These are phyloP conservation scores for Glaucomys volans DNA, from an alignment of 2,113 vertebrate species.

Conservation along the genomic window DNA sequence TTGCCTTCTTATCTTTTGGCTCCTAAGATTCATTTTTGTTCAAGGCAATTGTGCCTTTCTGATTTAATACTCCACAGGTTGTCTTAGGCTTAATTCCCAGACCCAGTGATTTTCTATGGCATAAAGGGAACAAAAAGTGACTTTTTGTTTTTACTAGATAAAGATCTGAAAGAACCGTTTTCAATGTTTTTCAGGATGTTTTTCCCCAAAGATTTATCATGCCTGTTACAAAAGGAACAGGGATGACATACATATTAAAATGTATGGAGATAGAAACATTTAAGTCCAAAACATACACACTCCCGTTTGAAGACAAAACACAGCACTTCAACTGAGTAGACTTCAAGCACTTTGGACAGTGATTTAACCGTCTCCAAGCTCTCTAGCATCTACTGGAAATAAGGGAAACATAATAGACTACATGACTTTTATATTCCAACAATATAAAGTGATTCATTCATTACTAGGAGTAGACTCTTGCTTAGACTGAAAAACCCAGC, in stretches of 20 bases:
- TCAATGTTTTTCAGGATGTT: not conserved
- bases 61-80: not conserved
- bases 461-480: not conserved
- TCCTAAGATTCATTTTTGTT: not conserved
- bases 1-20: not conserved
- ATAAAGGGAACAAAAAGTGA: not conserved
- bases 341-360: not conserved
- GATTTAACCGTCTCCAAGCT: not conserved
- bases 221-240: slow-evolving; percentile 29
- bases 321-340: not conserved
- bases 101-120: not conserved
- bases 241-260: not conserved
- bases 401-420: not conserved
- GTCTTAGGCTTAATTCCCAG: not conserved
- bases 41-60: not conserved
- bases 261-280: not conserved
- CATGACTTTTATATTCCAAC: slow-evolving; percentile 9
- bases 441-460: not conserved
- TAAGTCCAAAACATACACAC: slow-evolving; percentile 38
- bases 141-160: not conserved
- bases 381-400: not conserved
- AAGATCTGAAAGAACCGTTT: not conserved
- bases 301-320: not conserved
- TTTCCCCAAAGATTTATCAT: not conserved
- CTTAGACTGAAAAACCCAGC: not conserved